Conservation (phyloP, 2,113 vertebrate genomes). For the Melanerpes aurifrons region DNA sequence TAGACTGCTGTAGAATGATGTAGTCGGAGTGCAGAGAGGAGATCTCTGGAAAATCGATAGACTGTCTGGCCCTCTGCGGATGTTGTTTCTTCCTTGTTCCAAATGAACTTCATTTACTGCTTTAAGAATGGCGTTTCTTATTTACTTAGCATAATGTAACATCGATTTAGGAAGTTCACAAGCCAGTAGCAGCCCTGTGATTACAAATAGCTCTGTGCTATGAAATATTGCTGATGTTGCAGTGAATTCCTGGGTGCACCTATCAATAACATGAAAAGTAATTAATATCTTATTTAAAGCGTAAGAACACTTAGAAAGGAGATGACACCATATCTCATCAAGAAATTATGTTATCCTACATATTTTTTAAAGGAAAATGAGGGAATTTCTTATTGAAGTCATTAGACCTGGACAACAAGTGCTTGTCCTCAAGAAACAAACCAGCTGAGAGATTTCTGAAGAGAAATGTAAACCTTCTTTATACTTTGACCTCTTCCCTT, state of each 20-base stretch:
- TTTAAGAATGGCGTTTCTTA: slow-evolving; percentile 49
- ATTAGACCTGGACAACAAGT: background rate
- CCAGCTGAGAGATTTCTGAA: background rate
- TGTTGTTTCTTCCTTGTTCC: slow-evolving; percentile 35
- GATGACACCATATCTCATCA: background rate
- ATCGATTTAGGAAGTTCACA: background rate
- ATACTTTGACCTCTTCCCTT: background rate
- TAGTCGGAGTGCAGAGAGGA: background rate
- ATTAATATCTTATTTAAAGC: background rate
- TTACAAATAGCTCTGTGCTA: background rate
- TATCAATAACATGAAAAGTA: background rate
- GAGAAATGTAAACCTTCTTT: background rate
- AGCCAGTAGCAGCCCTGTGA: background rate
- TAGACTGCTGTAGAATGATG: background rate
- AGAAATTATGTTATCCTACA: background rate
- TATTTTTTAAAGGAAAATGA: background rate
- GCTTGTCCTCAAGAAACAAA: background rate
- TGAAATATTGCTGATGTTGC: background rate
- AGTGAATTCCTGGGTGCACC: background rate
- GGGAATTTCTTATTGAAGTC: background rate
- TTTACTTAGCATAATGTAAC: slow-evolving; percentile 8
- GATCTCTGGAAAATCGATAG: background rate
- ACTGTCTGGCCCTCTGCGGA: slow-evolving; percentile 1
- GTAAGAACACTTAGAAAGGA: background rate
- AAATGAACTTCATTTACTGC: slow-evolving; percentile 41